Evolutionary conservation across 2,888 invertebrate genomes (phyloP), one percentile per base, ranked within the genome.

Genomic region (Hydroisotoma schaefferi): DNA sequence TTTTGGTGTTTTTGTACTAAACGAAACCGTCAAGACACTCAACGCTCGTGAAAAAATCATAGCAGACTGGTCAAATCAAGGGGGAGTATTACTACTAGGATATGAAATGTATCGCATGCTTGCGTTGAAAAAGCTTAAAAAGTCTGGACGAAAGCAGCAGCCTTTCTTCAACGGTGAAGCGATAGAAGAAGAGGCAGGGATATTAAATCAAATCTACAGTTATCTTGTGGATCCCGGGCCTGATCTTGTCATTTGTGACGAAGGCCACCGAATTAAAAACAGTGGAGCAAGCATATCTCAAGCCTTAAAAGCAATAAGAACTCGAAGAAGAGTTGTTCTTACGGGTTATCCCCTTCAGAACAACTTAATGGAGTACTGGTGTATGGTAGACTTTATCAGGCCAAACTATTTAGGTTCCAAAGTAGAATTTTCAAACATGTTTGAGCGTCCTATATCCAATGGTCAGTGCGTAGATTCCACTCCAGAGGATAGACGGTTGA

Each of bases 261-360:
- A 95, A 78, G 95, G 98, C 0, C 99, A 99, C 77, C 83, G 97
- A 22, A 99, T 99, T 69, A 99, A 99, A 78, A 99, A 98, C 77
- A 90, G 94, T 0, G 94, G 94, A 75, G 95, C 99, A 1, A 93
- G 94, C 64, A 97, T 95, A 73, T 94, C 97, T 0, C 87, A 90
- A 75, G 93, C 97, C 0, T 80, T 99, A 40, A 97, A 97, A 76
- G 90, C 92, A 75, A 94, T 99, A 80, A 82, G 88, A 72, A 97
- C 98, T 0, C 91, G 93, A 75, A 84, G 98, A 18, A 83, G 98
- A 65, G 87, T 99, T 18, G 98, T 99, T 0, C 81, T 99, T 27
- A 99, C 99, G 2, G 99, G 99, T 2, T 98, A 98, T 79, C 99
- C 99, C 0, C 80, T 99, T 12, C 99, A 99, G 79, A 99, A 99